Base-by-base conservation (phyloP, 2,888 invertebrate genomes). In the Entomobrya multifasciata region DNA sequence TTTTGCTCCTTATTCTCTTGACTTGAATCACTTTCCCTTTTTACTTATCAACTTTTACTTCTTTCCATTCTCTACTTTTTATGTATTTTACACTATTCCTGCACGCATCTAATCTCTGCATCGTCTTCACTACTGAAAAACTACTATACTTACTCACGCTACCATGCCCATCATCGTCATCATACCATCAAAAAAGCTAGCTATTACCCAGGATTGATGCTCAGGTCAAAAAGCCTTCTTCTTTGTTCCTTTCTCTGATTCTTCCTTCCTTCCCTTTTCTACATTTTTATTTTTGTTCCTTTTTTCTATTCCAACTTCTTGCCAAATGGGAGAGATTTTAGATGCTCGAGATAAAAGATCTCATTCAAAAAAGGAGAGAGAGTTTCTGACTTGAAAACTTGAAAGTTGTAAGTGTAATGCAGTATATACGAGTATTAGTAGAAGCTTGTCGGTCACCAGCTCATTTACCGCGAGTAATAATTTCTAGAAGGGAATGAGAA, bases 221-320 rank as follows among this genome's bases (percentile, higher is more conserved):
- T 78, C 49, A 65, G 78, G 78, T 78, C 78, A 65, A 78, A 77
- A 78, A 78, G 78, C 25, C 78, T 20, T 74, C 65, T 57, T 65
- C 65, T 76, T 55, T 15, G 30, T 36, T 20, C 36, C 36, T 36
- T 65, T 65, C 65, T 76, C 52, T n/a, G 49, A 30, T 20, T 65
- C 65, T n/a, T 65, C 65, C 17, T 17, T 17, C 49, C 47, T 49
- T 49, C 62, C 47, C n/a, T n/a, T n/a, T n/a, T n/a, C n/a, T n/a
- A n/a, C n/a, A n/a, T n/a, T n/a, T n/a, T n/a, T n/a, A n/a, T n/a
- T n/a, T n/a, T n/a, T n/a, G 27, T 78, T 20, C 57, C 49, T 52
- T 52, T 70, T 49, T 60, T n/a, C 22, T 60, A 60, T 20, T n/a
- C 4, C 52, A 17, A 8, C 15, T 67, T 65, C 36, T 65, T 30